Evolutionary conservation across 2,797 vertebrate genomes (phyloP).

Genomic region (Tachyglossus aculeatus): DNA sequence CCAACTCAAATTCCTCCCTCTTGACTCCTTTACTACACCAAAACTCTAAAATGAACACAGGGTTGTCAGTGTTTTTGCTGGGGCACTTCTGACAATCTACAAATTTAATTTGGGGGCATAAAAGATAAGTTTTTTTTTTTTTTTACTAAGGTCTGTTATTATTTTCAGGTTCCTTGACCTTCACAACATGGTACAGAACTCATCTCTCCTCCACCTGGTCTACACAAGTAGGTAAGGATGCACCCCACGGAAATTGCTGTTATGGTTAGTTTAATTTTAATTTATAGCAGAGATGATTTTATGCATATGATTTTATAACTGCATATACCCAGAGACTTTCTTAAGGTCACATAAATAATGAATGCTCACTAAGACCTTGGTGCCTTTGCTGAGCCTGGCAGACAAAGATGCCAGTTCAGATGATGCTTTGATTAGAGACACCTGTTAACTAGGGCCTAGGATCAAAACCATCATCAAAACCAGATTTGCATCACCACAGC

Average conservation of each 20-base stretch:
- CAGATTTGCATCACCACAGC: constrained; percentile 22
- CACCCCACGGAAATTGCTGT: constrained; percentile 54
- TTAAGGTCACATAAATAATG: constrained; percentile 69
- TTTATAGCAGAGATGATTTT: constrained; percentile 67
- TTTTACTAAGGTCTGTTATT: constrained; percentile 54
- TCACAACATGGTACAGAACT: constrained; percentile 56
- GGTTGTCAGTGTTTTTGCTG: constrained; percentile 10
- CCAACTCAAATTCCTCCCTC: not conserved
- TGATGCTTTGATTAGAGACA: constrained; percentile 44
- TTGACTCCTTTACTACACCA: constrained; percentile 19
- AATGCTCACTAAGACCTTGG: constrained; percentile 61
- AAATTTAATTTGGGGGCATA: not conserved
- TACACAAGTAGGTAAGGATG: constrained; percentile 51
- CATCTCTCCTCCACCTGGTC: constrained; percentile 60
- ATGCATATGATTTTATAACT: constrained; percentile 70
- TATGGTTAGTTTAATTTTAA: constrained; percentile 70
- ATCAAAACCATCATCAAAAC: constrained; percentile 30
- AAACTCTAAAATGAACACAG: not conserved
- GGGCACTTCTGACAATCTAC: constrained; percentile 17
- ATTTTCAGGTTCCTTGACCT: constrained; percentile 55
- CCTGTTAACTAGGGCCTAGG: constrained; percentile 34
- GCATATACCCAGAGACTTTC: constrained; percentile 48
- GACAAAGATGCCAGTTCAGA: constrained; percentile 58
- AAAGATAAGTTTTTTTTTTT: constrained; percentile 15
- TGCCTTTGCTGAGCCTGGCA: constrained; percentile 60